These are phyloP conservation scores for Pelodytes ibericus DNA, from an alignment of 2,797 vertebrate species.

Conservation along the genomic window DNA sequence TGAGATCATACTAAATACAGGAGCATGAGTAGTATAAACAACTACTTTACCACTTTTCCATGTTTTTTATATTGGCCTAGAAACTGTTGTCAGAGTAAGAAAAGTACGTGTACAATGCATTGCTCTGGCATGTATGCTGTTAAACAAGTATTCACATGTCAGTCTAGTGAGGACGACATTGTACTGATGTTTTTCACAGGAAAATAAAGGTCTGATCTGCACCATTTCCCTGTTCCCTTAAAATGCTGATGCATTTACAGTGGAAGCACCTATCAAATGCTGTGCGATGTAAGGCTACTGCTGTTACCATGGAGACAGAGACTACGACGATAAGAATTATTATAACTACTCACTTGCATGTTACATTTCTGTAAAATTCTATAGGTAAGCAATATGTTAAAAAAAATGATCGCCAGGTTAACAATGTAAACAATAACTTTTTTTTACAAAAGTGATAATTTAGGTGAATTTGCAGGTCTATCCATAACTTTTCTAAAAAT, in stretches of 20 bases:
- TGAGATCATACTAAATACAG: no score
- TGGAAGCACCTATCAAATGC: slow-evolving; percentile 4
- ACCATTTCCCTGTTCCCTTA: not conserved
- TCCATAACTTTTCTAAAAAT: no score
- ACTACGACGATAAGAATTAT: slow-evolving; percentile 14
- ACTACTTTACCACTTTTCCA: no score
- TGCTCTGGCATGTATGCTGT: not conserved
- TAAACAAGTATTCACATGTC: not conserved
- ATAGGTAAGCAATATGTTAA: not conserved
- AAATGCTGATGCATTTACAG: slow-evolving; percentile 12
- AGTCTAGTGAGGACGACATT: not conserved
- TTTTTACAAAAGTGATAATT: no score
- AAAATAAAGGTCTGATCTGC: no score
- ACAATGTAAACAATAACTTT: no score
- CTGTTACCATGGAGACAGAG: slow-evolving; percentile 41
- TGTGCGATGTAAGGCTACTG: slow-evolving; percentile 19
- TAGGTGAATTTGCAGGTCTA: no score
- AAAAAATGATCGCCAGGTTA: no score
- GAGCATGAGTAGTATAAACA: no score
- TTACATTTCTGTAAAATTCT: slow-evolving; percentile 9
- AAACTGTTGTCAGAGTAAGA: no score
- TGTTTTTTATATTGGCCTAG: no score
- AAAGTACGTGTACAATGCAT: not conserved
- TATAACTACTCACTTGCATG: slow-evolving; percentile 13
- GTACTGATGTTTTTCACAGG: not conserved